These are phyloP conservation scores for Chironomus striatipennis DNA, from an alignment of 1,140 invertebrate genomes.

Conservation along the genomic window DNA sequence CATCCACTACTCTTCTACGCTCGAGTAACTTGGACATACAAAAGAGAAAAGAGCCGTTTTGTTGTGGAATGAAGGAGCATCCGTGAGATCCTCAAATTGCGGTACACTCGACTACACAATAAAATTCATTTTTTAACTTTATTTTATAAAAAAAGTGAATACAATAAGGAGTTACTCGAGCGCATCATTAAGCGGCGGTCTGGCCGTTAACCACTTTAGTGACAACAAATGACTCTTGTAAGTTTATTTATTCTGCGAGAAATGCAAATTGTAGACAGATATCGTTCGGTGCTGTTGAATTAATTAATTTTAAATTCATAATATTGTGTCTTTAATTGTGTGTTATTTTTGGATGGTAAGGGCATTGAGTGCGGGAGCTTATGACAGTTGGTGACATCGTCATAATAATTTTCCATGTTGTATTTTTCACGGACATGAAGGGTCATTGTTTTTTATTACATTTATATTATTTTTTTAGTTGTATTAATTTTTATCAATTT, in stretches of 20 bases:
- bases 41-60: neutral
- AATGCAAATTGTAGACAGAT: slow-evolving; percentile 7
- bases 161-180: neutral
- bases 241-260: neutral
- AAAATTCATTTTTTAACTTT: too few relatives aligned
- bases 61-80: neutral
- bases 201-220: neutral
- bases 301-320: neutral
- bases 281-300: neutral
- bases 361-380: neutral
- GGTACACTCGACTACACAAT: too few relatives aligned
- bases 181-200: neutral
- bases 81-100: neutral
- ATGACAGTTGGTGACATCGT: neutral
- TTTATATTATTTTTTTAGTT: neutral
- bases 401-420: neutral
- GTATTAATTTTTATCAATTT: neutral
- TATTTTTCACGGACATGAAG: neutral
- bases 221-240: neutral
- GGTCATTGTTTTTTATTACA: neutral
- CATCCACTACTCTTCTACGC: neutral
- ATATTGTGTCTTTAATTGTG: neutral
- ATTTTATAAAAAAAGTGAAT: neutral
- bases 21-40: neutral
- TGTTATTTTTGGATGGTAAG: neutral